Percentiles rank a stretch among this genome's conserved stretches.
Evolutionary conservation across 2,113 vertebrate genomes (phyloP).

Genomic region (Neodontobutis hainanensis): DNA sequence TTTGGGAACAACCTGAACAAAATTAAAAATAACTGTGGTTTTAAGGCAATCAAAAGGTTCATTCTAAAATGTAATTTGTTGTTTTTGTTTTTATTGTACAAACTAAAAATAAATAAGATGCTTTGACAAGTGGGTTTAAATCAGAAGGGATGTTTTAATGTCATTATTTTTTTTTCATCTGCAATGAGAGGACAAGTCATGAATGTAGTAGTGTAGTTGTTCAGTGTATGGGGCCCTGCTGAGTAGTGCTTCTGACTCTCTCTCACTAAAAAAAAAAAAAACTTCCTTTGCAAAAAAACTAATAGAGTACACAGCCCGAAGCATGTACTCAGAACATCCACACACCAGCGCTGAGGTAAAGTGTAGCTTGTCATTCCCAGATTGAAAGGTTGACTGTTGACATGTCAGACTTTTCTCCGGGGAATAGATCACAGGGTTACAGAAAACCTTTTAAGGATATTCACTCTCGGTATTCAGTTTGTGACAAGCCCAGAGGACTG

Average conservation of each 20-base stretch:
- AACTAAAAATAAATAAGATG: no score
- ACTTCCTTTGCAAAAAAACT: background rate
- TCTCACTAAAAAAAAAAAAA: background rate
- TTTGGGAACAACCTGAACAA: no score
- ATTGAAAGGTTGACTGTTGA: constrained; percentile 43
- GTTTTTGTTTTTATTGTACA: no score
- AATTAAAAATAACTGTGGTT: no score
- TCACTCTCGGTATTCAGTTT: background rate
- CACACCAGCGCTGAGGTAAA: constrained; percentile 15
- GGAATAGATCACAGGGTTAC: constrained; percentile 30
- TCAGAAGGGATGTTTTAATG: no score
- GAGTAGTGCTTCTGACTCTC: constrained; percentile 13
- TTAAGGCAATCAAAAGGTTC: no score
- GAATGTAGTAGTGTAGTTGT: background rate
- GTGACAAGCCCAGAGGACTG: no score
- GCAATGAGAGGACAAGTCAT: no score
- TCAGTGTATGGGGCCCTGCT: background rate
- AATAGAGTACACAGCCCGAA: constrained; percentile 10
- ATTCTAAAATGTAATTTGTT: no score
- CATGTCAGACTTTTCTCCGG: constrained; percentile 41
- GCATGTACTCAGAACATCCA: background rate
- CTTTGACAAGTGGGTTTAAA: no score
- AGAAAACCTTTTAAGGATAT: constrained; percentile 27
- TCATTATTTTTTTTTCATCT: no score
- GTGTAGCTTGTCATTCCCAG: constrained; percentile 30